Conservation (phyloP, 2,888 invertebrate species). For the Tetragonisca angustula region DNA sequence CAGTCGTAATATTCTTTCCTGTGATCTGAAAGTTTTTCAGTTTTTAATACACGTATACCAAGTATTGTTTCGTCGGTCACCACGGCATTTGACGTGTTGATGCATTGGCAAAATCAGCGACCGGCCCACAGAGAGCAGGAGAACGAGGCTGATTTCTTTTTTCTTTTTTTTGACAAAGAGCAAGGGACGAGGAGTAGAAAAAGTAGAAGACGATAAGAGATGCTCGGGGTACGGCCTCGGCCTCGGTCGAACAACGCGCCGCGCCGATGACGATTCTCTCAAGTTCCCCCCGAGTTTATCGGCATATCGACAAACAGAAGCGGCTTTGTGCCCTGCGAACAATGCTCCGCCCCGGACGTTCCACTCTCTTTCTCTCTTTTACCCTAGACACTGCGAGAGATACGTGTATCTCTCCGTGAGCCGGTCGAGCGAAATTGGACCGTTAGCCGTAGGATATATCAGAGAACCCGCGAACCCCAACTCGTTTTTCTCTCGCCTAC, state of each 20-base stretch:
- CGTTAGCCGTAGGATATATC: too few species aligned
- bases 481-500: constrained; percentile 81
- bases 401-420: background rate
- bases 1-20: too few species aligned
- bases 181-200: background rate
- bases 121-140: too few species aligned
- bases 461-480: too few species aligned
- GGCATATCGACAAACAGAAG: constrained; percentile 67
- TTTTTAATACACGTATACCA: too few species aligned
- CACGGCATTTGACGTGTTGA: too few species aligned
- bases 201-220: background rate
- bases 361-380: constrained; percentile 23
- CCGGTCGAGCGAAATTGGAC: background rate
- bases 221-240: background rate
- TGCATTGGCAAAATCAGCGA: too few species aligned
- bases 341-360: constrained; percentile 64
- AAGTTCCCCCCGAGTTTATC: constrained; percentile 70
- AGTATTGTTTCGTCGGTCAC: too few species aligned
- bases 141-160: too few species aligned
- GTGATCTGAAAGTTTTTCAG: too few species aligned
- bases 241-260: background rate
- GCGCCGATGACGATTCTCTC: background rate
- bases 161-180: too few species aligned
- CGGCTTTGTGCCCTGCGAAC: constrained; percentile 71
- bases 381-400: background rate